phyloP scores from a whole-genome alignment of 2,888 invertebrate species.

The Hoplodrina ambigua region DNA sequence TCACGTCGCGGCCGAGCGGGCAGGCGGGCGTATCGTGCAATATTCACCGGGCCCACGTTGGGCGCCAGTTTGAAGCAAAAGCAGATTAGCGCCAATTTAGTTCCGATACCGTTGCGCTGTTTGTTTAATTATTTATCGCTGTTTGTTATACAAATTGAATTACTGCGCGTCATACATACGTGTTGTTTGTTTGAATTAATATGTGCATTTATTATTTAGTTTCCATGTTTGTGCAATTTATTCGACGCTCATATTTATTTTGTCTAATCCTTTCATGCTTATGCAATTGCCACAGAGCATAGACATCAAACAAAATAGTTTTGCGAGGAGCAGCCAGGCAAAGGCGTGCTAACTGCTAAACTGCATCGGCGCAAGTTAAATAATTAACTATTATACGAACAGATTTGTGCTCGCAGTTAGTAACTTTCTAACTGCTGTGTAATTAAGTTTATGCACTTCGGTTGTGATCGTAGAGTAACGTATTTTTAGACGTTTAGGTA shows the following conservation, averaged over 20 bases:
- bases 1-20: conserved; percentile 55
- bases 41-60: conserved; percentile 66
- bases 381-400: conserved; percentile 59
- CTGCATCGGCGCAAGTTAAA: conserved; percentile 61
- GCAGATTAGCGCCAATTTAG: conserved; percentile 70
- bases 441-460: conserved; percentile 43
- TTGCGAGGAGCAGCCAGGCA: conserved; percentile 5
- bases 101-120: conserved; percentile 58
- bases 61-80: conserved; percentile 70
- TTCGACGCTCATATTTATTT: conserved; percentile 19
- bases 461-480: conserved; percentile 12
- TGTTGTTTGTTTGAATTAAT: conserved; percentile 53
- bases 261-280: conserved; percentile 11
- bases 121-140: conserved; percentile 65
- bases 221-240: conserved; percentile 19
- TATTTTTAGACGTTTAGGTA: not conserved
- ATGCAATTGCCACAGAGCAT: not conserved
- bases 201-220: conserved; percentile 44
- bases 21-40: conserved; percentile 60
- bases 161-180: conserved; percentile 43
- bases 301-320: conserved; percentile 26
- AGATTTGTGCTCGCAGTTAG: conserved; percentile 61
- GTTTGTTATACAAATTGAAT: conserved; percentile 64
- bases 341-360: conserved; percentile 56
- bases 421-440: conserved; percentile 45